Evolutionary conservation across 2,113 vertebrate genomes (phyloP).

Genomic region (Excalfactoria chinensis): DNA sequence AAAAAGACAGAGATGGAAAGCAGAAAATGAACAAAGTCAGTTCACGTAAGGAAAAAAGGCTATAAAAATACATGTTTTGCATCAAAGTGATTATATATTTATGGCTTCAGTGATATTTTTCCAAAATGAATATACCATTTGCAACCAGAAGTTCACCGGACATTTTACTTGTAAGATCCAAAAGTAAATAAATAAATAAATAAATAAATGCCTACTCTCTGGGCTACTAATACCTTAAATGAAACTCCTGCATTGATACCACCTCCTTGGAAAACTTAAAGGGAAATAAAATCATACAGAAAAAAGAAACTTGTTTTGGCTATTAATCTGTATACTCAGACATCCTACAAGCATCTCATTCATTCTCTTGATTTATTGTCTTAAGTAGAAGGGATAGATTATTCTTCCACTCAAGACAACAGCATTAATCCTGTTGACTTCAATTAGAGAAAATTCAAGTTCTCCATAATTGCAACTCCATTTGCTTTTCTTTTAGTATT

Average conservation of each 20-base stretch:
- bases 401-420: not conserved
- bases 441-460: not conserved
- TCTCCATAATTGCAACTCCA: not conserved
- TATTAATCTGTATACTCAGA: not conserved
- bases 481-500: not conserved
- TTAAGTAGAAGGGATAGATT: not conserved
- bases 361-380: not conserved
- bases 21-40: not conserved
- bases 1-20: not conserved
- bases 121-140: not conserved
- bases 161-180: not conserved
- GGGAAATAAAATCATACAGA: not conserved
- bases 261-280: not conserved
- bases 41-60: not conserved
- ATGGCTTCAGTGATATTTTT: not conserved
- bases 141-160: not conserved
- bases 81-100: not conserved
- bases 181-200: not conserved
- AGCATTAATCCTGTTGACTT: not conserved
- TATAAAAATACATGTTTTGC: not conserved
- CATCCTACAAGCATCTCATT: not conserved
- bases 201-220: not conserved
- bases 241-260: not conserved
- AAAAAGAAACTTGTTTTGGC: not conserved
- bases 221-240: not conserved